Evolutionary conservation across 2,888 invertebrate genomes (phyloP).

Genomic region (Diaperis boleti): DNA sequence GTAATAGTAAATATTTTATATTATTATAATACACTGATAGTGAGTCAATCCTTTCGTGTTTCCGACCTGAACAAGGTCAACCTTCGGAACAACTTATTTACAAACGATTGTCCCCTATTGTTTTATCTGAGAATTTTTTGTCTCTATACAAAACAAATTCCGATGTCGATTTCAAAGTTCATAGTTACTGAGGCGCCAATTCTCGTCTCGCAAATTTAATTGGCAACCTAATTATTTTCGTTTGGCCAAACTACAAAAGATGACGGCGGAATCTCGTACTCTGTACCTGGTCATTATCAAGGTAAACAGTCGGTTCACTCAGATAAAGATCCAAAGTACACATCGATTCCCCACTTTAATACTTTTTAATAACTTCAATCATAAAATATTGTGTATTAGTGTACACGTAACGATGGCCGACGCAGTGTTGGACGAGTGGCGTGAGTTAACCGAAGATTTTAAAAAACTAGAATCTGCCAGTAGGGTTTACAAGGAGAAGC

Average conservation of each 20-base stretch:
- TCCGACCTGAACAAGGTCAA: no score
- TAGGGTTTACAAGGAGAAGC: constrained; percentile 82
- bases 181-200: background rate
- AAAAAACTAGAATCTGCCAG: constrained; percentile 73
- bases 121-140: background rate
- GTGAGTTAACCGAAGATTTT: constrained; percentile 52
- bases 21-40: no score
- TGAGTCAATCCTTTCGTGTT: no score
- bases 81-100: no score
- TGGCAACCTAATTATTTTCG: background rate
- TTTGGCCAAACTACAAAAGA: background rate
- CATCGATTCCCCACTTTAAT: background rate
- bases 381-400: constrained; percentile 8
- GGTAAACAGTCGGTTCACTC: constrained; percentile 19
- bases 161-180: background rate
- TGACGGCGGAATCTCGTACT: background rate
- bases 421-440: constrained; percentile 51
- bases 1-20: no score
- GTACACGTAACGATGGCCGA: constrained; percentile 46
- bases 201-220: background rate
- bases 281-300: constrained; percentile 22
- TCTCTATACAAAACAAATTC: no score
- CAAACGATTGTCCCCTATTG: background rate
- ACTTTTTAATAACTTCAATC: constrained; percentile 15
- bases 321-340: constrained; percentile 37